These are phyloP conservation scores for Dromaius novaehollandiae DNA, from an alignment of 2,113 vertebrate genomes.

Conservation along the genomic window DNA sequence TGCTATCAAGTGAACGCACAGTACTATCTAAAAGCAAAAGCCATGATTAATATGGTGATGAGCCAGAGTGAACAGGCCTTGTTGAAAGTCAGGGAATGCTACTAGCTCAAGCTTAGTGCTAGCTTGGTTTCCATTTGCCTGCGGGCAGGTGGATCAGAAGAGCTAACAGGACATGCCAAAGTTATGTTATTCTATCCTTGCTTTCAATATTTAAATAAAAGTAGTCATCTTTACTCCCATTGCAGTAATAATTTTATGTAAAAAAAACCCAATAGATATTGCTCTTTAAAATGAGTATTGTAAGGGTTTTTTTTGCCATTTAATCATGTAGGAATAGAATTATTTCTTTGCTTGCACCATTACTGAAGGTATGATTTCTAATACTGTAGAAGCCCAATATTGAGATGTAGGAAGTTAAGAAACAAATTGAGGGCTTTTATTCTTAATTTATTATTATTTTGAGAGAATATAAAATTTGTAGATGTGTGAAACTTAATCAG, in stretches of 20 bases:
- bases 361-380: neutral
- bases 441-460: neutral
- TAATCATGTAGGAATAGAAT: neutral
- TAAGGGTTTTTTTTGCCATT: neutral
- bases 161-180: neutral
- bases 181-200: neutral
- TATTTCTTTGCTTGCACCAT: neutral
- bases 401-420: neutral
- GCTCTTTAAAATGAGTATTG: neutral
- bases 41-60: neutral
- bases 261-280: neutral
- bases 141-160: neutral
- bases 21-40: neutral
- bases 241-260: neutral
- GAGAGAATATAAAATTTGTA: neutral
- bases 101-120: neutral
- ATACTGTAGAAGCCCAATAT: neutral
- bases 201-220: neutral
- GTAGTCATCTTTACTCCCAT: neutral
- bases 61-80: neutral
- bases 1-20: accelerated
- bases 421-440: neutral
- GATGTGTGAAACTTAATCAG: neutral
- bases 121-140: neutral
- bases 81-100: neutral